These are phyloP conservation scores for Spicauda simplicius DNA, from an alignment of 2,888 invertebrate genomes.

Conservation along the genomic window DNA sequence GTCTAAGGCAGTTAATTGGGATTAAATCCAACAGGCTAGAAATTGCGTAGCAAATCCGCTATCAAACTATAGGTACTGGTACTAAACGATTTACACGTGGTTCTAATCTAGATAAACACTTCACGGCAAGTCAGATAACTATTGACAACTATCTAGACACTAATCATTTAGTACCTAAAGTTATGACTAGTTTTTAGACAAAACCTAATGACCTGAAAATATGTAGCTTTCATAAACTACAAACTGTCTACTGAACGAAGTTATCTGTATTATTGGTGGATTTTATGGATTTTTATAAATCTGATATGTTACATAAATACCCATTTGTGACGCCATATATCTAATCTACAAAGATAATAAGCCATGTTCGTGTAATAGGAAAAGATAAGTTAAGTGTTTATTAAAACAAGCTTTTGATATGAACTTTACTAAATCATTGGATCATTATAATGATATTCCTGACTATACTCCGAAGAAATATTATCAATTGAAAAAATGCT, in stretches of 20 bases:
- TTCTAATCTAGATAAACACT: too few species aligned
- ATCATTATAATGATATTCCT: not conserved
- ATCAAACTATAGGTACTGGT: too few species aligned
- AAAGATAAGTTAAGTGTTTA: slow-evolving; percentile 20
- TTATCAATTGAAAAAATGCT: too few species aligned
- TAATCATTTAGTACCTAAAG: too few species aligned
- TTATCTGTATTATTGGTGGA: not conserved
- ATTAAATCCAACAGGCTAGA: too few species aligned
- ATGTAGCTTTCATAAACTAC: not conserved
- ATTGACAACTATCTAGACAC: too few species aligned
- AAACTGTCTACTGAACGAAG: not conserved
- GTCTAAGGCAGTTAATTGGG: too few species aligned
- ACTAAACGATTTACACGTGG: too few species aligned
- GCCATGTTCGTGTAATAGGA: slow-evolving; percentile 24
- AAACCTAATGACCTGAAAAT: not conserved
- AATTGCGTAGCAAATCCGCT: too few species aligned
- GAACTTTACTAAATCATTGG: not conserved
- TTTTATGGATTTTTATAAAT: not conserved
- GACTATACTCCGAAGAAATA: too few species aligned
- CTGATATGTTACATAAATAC: slow-evolving; percentile 1
- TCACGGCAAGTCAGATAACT: too few species aligned
- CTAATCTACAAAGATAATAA: slow-evolving; percentile 18
- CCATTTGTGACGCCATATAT: slow-evolving; percentile 5
- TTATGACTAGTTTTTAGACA: not conserved
- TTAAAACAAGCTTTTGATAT: slow-evolving; percentile 16